These are phyloP conservation scores for Archocentrus centrarchus DNA, from an alignment of 2,113 vertebrate genomes.

Conservation along the genomic window DNA sequence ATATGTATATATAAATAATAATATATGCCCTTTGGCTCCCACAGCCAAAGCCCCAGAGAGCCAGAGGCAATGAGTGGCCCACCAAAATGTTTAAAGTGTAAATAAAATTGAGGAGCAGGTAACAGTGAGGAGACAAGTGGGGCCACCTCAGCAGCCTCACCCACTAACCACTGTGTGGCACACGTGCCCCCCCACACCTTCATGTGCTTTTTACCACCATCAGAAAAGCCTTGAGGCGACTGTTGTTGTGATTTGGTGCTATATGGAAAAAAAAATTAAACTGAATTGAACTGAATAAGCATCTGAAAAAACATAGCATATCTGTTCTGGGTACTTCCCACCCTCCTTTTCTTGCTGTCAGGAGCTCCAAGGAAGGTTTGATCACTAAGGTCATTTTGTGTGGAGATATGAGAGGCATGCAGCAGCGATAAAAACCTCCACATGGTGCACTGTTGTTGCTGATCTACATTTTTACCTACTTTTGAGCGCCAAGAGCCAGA, in stretches of 20 bases:
- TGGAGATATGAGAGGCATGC: slow-evolving; percentile 10
- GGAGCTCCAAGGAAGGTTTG: neutral
- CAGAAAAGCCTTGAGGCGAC: neutral
- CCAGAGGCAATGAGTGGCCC: no score
- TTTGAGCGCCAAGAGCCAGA: neutral
- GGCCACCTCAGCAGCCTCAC: no score
- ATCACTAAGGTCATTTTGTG: neutral
- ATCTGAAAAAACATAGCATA: neutral
- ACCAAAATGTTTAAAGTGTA: no score
- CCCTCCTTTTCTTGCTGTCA: neutral
- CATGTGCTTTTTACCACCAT: neutral
- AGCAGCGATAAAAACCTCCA: slow-evolving; percentile 38
- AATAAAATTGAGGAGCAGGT: no score
- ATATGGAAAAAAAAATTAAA: no score
- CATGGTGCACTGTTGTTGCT: neutral
- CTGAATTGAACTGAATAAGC: neutral
- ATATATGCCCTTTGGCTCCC: no score
- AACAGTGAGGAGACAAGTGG: no score
- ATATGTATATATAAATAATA: no score
- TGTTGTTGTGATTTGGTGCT: no score
- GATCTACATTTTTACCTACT: neutral
- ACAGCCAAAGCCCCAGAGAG: no score
- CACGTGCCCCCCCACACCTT: neutral
- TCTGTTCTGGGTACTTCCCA: neutral
- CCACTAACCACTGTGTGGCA: no score